Percentiles rank a stretch among this genome's conserved stretches.
Evolutionary conservation across 2,797 vertebrate species (phyloP).

Genomic region (Tiaroga cobitis): DNA sequence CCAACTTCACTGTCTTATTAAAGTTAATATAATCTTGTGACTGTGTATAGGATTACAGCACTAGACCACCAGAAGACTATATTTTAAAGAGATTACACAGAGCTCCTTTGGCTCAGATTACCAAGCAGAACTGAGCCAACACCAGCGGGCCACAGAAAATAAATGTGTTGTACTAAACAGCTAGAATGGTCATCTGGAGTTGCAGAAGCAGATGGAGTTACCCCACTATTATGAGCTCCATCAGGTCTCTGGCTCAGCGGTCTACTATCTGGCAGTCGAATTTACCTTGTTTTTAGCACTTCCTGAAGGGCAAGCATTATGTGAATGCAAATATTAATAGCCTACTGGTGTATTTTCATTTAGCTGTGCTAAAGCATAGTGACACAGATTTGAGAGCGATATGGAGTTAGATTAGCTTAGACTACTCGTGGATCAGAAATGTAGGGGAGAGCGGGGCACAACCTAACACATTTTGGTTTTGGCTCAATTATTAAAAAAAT

Average conservation of each 20-base stretch:
- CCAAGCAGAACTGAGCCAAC: background rate
- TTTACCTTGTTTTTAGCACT: constrained; percentile 52
- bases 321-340: constrained; percentile 45
- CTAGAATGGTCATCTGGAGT: constrained; percentile 15
- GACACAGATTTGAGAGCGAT: background rate
- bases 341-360: constrained; percentile 27
- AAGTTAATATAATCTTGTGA: background rate
- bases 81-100: background rate
- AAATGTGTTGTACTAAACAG: constrained; percentile 19
- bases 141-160: background rate
- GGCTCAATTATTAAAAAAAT: no score
- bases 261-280: constrained; percentile 45
- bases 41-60: background rate
- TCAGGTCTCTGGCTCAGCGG: constrained; percentile 40
- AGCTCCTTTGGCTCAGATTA: constrained; percentile 16
- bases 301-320: constrained; percentile 49
- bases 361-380: constrained; percentile 13
- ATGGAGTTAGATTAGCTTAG: background rate
- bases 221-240: constrained; percentile 47
- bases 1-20: constrained; percentile 1
- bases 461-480: no score
- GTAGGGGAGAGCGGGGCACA: no score
- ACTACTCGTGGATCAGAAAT: background rate
- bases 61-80: background rate
- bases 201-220: constrained; percentile 53